Percentiles rank a stretch among this genome's conserved stretches.
Evolutionary conservation across 2,797 vertebrate genomes (phyloP).

Genomic region (Silurus aristotelis): DNA sequence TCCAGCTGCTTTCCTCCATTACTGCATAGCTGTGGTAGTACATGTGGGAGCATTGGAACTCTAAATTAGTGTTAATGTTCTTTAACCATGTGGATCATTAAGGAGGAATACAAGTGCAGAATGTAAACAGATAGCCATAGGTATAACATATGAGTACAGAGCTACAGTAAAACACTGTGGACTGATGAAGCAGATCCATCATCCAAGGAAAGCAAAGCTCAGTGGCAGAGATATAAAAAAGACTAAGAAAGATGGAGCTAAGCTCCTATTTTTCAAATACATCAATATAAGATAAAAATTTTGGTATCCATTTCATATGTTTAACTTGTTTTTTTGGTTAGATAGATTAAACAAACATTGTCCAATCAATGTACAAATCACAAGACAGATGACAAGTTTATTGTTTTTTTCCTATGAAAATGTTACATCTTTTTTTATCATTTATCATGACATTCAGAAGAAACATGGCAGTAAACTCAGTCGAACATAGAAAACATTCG

Average conservation of each 20-base stretch:
- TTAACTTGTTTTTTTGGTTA: too few relatives aligned
- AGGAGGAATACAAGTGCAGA: slow-evolving; percentile 25
- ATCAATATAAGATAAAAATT: not conserved
- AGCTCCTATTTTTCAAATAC: not conserved
- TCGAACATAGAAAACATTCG: not conserved
- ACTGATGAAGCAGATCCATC: not conserved
- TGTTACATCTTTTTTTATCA: not conserved
- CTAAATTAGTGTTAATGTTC: not conserved
- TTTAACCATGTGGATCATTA: slow-evolving; percentile 27
- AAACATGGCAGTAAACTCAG: not conserved
- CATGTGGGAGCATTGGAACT: slow-evolving; percentile 46
- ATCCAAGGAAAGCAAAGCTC: not conserved
- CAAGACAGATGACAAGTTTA: not conserved
- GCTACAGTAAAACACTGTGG: not conserved
- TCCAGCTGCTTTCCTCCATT: slow-evolving; percentile 31
- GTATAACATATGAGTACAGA: not conserved
- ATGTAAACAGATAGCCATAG: too few relatives aligned
- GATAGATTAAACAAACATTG: too few relatives aligned
- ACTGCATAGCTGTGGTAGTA: slow-evolving; percentile 54
- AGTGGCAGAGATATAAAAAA: not conserved
- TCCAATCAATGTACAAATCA: not conserved
- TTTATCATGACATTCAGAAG: not conserved
- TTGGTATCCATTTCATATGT: not conserved
- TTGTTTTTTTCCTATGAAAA: not conserved
- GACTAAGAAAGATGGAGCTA: not conserved